These are phyloP conservation scores for Poeciliopsis occidentalis DNA, from an alignment of 2,113 vertebrate genomes.

Conservation along the genomic window DNA sequence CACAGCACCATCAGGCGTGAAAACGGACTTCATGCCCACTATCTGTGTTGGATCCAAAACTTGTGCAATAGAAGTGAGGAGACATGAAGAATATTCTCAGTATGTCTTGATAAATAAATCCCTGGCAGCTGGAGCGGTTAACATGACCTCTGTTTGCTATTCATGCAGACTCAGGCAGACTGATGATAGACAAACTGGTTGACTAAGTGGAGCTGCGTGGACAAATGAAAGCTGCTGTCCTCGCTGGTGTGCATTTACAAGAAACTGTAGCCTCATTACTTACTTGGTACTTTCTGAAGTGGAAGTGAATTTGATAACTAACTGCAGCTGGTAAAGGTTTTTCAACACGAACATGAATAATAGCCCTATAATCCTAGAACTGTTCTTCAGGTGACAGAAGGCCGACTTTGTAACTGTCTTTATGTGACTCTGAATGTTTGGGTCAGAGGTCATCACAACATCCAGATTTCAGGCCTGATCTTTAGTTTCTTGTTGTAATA, in stretches of 20 bases:
- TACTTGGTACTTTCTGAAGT: not conserved
- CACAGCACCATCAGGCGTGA: no score
- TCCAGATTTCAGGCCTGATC: no score
- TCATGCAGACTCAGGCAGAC: not conserved
- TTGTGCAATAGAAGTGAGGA: no score
- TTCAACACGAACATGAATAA: not conserved
- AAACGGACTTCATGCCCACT: not conserved
- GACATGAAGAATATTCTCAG: not conserved
- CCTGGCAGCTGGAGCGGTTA: not conserved
- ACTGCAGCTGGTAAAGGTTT: not conserved
- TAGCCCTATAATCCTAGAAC: no score
- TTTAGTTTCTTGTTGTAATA: no score
- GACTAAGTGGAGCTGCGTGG: not conserved
- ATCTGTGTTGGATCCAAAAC: not conserved
- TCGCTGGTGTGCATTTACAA: not conserved
- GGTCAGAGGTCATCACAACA: no score
- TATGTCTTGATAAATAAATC: not conserved
- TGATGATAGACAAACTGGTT: no score
- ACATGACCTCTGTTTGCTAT: not conserved
- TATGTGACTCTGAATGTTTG: no score
- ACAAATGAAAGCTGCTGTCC: conserved; percentile 1
- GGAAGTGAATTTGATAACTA: not conserved
- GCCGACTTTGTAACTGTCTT: no score
- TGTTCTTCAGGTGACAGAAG: no score
- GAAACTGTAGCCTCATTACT: not conserved